Base-by-base conservation (phyloP, 2,113 vertebrate genomes). In the Hassar affinis region DNA sequence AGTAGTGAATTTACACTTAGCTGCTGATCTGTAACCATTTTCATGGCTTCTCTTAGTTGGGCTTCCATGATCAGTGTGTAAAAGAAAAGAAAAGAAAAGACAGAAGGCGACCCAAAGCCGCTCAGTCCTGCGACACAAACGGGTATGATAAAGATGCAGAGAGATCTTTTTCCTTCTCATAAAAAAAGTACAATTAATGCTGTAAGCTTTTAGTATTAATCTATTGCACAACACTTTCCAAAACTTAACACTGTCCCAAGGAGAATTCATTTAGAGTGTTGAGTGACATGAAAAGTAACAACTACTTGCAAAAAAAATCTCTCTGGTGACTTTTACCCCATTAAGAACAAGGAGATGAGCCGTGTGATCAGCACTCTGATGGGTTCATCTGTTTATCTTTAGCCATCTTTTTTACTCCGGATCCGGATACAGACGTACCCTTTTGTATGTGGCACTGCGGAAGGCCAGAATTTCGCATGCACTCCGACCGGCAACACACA, bases 151-250 rank as follows among this genome's bases (percentile, higher is more conserved):
- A 56, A 49, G 45, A 3, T 75, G 74, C 66, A 80, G 64, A 84
- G 27, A 64, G 17, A 57, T 30, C 7, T 45, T 75, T 47, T 80
- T 49, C 35, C 76, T 27, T 54, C 20, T 47, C 69, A 75, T 49
- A 85, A 78, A 76, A 84, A 38, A 42, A 68, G 18, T 56, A 84
- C 30, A n/a, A 54, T 64, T 71, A 79, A 85, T 76, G 52, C 47
- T 33, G 79, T 79, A 57, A 57, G 81, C 80, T 68, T 78, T 69
- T 64, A 74, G 33, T 80, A 79, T 33, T 76, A 64, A 57, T 85
- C 77, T 87, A 88, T 89, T 88, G 86, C 89, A 89, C 86, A 89
- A 86, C 38, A 17, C 71, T 75, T 78, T 82, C 71, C 78, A 83
- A 68, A 79, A 84, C 79, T 80, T 35, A 83, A 79, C 52, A 59